Evolutionary conservation across 2,113 vertebrate genomes (phyloP).

Genomic region (Sisor rabdophorus): DNA sequence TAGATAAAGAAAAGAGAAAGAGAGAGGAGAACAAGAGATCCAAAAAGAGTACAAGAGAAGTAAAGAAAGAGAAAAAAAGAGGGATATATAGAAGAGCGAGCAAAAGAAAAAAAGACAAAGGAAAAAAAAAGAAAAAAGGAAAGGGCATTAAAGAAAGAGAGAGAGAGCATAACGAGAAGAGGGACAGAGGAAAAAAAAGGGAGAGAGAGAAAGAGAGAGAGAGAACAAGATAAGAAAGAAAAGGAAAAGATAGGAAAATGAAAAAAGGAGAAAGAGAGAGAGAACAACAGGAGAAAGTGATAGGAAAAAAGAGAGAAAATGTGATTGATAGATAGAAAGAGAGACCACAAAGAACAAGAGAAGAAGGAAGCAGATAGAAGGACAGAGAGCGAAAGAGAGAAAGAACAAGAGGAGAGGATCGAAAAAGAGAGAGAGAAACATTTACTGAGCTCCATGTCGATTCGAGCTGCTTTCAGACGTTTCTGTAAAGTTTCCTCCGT

Average conservation of each 20-base stretch:
- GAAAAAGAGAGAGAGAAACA: conserved; percentile 23
- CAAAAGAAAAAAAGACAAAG: conserved; percentile 1
- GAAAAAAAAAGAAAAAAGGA: not conserved
- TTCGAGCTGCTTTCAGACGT: conserved; percentile 74
- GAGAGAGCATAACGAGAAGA: not conserved
- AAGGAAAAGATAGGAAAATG: not conserved
- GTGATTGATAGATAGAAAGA: not conserved
- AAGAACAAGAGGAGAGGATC: no score
- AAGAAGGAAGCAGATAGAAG: not conserved
- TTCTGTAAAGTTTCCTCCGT: conserved; percentile 85
- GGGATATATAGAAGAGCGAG: not conserved
- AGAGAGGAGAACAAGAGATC: not conserved
- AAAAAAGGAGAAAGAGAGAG: not conserved
- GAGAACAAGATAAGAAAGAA: no score
- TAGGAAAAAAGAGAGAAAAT: not conserved
- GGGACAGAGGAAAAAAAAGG: not conserved
- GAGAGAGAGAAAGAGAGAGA: conserved; percentile 10
- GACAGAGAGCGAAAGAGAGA: not conserved
- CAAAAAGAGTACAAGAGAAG: not conserved
- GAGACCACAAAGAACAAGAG: not conserved
- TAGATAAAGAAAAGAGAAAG: conserved; percentile 7
- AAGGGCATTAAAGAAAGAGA: not conserved
- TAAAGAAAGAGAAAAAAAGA: not conserved
- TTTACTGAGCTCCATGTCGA: conserved; percentile 91
- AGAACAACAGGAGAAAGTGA: no score